A percentile compares a stretch with the other conserved stretches of the same genome.
Evolutionary conservation across 2,113 vertebrate species (phyloP).

Genomic region (Ciconia stormi): DNA sequence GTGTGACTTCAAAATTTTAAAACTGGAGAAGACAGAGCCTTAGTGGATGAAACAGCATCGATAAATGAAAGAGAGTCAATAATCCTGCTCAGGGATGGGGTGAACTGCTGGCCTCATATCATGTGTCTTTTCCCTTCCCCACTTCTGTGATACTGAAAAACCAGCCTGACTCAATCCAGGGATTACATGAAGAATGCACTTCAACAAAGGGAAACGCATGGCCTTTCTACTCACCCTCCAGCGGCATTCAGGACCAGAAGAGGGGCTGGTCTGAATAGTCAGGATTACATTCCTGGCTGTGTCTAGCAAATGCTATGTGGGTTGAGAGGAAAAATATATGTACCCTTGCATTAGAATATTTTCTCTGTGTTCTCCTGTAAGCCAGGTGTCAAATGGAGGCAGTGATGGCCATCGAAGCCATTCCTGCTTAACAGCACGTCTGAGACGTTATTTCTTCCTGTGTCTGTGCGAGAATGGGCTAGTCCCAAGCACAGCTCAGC

Average conservation of each 20-base stretch:
- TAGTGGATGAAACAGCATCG: neutral
- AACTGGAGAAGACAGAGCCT: neutral
- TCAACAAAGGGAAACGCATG: constrained; percentile 40
- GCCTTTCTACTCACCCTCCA: constrained; percentile 26
- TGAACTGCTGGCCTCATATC: constrained; percentile 27
- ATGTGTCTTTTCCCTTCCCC: constrained; percentile 29
- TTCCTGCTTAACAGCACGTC: neutral
- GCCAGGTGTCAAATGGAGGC: neutral
- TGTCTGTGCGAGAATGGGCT: neutral
- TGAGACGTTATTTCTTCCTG: neutral
- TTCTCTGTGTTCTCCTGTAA: neutral
- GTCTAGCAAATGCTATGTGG: neutral
- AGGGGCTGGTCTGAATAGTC: neutral
- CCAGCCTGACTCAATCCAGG: constrained; percentile 17
- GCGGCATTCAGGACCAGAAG: neutral
- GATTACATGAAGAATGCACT: constrained; percentile 46
- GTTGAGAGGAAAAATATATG: neutral
- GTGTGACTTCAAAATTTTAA: neutral
- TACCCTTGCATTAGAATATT: neutral
- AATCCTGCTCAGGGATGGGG: neutral
- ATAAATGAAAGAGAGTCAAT: neutral
- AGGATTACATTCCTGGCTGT: constrained; percentile 9
- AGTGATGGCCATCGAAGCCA: neutral
- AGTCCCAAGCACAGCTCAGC: neutral
- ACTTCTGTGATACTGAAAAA: constrained; percentile 5